A percentile compares a stretch with the other conserved stretches of the same genome.
Conservation (phyloP, 2,888 invertebrate genomes). For the Dryomyza anilis region DNA sequence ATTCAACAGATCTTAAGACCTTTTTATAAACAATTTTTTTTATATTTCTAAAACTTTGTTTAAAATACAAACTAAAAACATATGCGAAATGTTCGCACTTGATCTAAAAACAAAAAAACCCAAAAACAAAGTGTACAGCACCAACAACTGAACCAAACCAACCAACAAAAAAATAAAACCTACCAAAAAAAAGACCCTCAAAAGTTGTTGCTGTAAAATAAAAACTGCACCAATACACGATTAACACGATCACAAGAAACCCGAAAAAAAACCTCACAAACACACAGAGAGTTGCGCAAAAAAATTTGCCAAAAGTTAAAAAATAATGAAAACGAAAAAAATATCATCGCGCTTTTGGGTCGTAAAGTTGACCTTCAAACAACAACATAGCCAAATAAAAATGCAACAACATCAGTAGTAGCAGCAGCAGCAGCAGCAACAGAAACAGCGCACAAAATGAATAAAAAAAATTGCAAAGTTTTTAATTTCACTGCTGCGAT, state of each 20-base stretch:
- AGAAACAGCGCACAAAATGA: conserved; percentile 32
- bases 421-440: too few species aligned
- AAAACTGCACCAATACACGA: background rate
- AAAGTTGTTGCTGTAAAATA: background rate
- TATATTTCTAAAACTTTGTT: background rate
- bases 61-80: background rate
- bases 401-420: conserved; percentile 42
- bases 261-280: too few species aligned
- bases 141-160: too few species aligned
- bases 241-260: background rate
- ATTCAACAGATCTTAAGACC: too few species aligned
- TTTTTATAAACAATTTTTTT: background rate
- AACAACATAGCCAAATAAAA: conserved; percentile 51
- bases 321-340: conserved; percentile 39
- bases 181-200: conserved; percentile 10
- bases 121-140: background rate
- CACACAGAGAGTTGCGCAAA: conserved; percentile 18
- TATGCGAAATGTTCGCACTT: too few species aligned
- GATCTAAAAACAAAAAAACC: background rate
- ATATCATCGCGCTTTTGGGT: conserved; percentile 53
- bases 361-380: conserved; percentile 62
- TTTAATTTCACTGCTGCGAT: conserved; percentile 33
- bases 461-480: conserved; percentile 45
- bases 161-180: too few species aligned
- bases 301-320: conserved; percentile 50